Base-by-base conservation (phyloP, 2,797 vertebrate genomes). In the Onychomys arenicola region DNA sequence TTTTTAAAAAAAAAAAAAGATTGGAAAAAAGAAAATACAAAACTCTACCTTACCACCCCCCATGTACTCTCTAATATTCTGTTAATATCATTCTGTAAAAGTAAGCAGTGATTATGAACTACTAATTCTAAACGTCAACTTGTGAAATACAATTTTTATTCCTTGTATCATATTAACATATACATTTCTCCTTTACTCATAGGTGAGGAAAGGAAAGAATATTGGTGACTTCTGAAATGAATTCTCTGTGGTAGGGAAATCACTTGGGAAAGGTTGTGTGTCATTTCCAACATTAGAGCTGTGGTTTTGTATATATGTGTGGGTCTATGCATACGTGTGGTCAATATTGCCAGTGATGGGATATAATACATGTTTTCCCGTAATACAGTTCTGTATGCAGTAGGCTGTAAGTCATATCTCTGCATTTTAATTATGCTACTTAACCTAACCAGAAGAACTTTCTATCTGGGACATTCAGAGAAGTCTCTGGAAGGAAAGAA, bases 361-460 rank as follows among this genome's bases (percentile, higher is more conserved):
- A 43, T 90, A 19, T 78, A 49, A 83, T 40, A 88, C 34, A 65
- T 97, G 93, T 91, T 90, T 80, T 65, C 6, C 95, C 92, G 63
- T 91, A 77, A 76, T 92, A 65, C 2, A 91, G 11, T 80, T 77
- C 49, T 95, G 0, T 96, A 84, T 92, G 2, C 46, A 69, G 34
- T 65, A 6, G 87, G 61, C 57, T 87, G 0, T 87, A 90, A 77
- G 61, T 69, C 89, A 32, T 37, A 55, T n/a, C 17, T 67, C 32
- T 83, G 32, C 40, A 80, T 95, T 93, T 96, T 96, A 93, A 90
- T 92, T 81, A n/a, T 88, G 29, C 19, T 89, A 52, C 71, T 92
- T 89, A 43, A 43, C 93, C 29, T 94, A 89, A 91, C 83, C 61
- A 86, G 94, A 96, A 93, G 69, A 87, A 84, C 71, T 76, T 87